phyloP scores from a whole-genome alignment of 2,888 invertebrate species.

The Hirtodrosophila trivittata region DNA sequence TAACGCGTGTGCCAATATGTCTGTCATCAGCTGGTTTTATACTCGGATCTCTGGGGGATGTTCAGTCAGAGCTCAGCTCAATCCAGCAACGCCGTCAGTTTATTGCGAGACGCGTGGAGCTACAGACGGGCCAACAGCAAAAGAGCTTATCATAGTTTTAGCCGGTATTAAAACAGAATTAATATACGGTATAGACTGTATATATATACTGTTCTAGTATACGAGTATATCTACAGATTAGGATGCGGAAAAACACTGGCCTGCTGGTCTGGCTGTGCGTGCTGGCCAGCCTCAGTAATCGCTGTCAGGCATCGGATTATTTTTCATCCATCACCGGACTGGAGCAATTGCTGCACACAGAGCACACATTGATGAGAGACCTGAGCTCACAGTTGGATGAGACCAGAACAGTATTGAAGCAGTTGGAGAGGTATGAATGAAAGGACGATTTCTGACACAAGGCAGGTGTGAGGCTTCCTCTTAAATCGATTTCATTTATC shows the following conservation, averaged over 20 bases:
- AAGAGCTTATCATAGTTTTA: slow-evolving; percentile 5
- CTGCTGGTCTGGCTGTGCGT: slow-evolving; percentile 29
- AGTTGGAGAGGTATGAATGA: slow-evolving; percentile 66
- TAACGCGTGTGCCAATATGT: slow-evolving; percentile 48
- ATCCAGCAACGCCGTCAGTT: slow-evolving; percentile 47
- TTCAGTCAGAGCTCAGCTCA: slow-evolving; percentile 9
- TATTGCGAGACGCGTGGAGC: slow-evolving; percentile 51
- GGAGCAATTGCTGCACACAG: slow-evolving; percentile 74
- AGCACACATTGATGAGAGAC: slow-evolving; percentile 66
- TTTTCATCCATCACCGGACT: slow-evolving; percentile 79
- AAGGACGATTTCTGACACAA: not conserved
- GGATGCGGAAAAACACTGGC: slow-evolving; percentile 23
- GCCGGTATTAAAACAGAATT: slow-evolving; percentile 4
- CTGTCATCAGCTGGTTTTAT: slow-evolving; percentile 56
- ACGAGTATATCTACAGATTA: not conserved
- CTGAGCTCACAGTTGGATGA: slow-evolving; percentile 61
- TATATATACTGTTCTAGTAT: not conserved
- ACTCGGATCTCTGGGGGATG: slow-evolving; percentile 46
- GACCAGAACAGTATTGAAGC: slow-evolving; percentile 49
- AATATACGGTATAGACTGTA: not conserved
- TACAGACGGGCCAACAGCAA: slow-evolving; percentile 40
- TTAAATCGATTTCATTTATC: too few relatives aligned
- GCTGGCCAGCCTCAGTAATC: slow-evolving; percentile 22
- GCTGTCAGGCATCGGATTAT: slow-evolving; percentile 63
- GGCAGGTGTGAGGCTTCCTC: too few relatives aligned